phyloP scores from a whole-genome alignment of 2,888 invertebrate genomes.

The Syritta pipiens region DNA sequence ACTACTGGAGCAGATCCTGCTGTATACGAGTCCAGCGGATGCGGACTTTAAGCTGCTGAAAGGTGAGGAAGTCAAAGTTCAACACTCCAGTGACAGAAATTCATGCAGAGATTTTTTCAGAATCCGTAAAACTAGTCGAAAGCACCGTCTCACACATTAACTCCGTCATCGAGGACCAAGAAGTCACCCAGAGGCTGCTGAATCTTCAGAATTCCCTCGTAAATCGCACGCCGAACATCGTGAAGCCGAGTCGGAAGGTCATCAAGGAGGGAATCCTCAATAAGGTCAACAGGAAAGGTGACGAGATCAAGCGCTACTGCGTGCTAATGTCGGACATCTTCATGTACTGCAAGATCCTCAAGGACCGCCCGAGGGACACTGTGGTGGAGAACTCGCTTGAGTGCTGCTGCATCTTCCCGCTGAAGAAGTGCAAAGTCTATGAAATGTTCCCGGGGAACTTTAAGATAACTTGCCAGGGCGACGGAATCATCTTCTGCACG shows the following conservation, averaged over 20 bases:
- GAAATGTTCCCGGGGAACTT: conserved; percentile 82
- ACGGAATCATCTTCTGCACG: conserved; percentile 82
- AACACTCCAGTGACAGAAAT: not conserved
- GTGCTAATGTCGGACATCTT: conserved; percentile 87
- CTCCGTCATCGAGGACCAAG: conserved; percentile 86
- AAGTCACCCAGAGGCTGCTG: conserved; percentile 85
- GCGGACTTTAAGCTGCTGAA: conserved; percentile 81
- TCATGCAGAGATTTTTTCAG: conserved; percentile 75
- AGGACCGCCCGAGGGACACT: conserved; percentile 79
- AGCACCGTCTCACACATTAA: conserved; percentile 86
- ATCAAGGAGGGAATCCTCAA: conserved; percentile 84
- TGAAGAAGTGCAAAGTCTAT: conserved; percentile 85
- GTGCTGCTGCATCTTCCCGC: conserved; percentile 85
- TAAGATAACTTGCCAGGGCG: conserved; percentile 82
- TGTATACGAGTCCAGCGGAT: conserved; percentile 82
- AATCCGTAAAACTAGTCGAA: conserved; percentile 84
- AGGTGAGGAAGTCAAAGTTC: conserved; percentile 75
- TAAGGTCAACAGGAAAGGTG: conserved; percentile 81
- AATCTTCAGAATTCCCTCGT: conserved; percentile 84
- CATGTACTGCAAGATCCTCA: conserved; percentile 85
- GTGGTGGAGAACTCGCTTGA: conserved; percentile 82
- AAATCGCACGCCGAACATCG: conserved; percentile 83
- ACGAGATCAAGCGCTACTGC: conserved; percentile 83
- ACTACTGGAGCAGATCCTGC: conserved; percentile 84
- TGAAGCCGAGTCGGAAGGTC: conserved; percentile 83